These are phyloP conservation scores for Rhopalosiphum nymphaeae DNA, from an alignment of 2,888 invertebrate species.

Conservation along the genomic window DNA sequence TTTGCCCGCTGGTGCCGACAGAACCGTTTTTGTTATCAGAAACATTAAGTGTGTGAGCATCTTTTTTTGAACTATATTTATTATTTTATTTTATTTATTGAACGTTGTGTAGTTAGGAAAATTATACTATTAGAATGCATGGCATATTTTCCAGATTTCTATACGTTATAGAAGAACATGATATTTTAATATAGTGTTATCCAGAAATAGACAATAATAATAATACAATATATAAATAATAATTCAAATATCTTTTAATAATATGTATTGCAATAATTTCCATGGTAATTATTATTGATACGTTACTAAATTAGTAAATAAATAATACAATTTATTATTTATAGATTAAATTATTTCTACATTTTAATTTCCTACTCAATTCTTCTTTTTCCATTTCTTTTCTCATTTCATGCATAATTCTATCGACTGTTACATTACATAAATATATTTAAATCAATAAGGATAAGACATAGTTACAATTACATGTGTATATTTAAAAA, in stretches of 20 bases:
- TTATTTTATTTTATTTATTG: not conserved
- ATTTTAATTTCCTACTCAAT: not conserved
- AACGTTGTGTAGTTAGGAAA: not conserved
- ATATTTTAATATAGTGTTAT: not conserved
- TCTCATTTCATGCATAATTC: not conserved
- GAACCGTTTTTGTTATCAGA: not conserved
- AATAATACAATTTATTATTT: not conserved
- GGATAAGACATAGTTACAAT: not conserved
- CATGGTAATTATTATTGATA: not conserved
- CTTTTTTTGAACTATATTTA: not conserved
- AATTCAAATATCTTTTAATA: not conserved
- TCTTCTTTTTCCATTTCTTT: not conserved
- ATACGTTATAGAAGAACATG: not conserved
- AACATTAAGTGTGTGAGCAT: not conserved
- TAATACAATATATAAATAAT: not conserved
- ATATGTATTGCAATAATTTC: not conserved
- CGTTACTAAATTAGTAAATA: no score
- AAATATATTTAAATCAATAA: not conserved
- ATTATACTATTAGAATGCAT: not conserved
- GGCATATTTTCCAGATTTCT: not conserved
- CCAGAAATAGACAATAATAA: not conserved
- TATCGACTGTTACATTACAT: not conserved
- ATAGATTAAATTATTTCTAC: not conserved
- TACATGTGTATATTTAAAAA: not conserved
- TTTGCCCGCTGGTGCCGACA: not conserved